A percentile compares a stretch with the other conserved stretches of the same genome.
Conservation (phyloP, 2,797 vertebrate genomes). For the Cuculus canorus region DNA sequence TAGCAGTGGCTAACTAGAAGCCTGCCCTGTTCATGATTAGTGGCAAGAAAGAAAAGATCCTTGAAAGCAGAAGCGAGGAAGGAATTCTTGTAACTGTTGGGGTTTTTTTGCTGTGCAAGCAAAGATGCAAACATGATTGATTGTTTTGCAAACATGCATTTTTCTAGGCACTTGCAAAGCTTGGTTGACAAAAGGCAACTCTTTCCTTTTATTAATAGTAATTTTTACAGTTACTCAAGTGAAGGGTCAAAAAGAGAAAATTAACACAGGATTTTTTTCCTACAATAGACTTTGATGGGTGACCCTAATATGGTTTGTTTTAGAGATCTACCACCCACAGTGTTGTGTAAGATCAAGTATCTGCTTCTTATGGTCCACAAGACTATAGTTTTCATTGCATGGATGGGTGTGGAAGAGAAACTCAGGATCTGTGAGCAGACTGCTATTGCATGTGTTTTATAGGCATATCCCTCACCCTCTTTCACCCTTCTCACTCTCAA, state of each 20-base stretch:
- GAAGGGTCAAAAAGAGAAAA: neutral
- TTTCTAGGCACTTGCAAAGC: constrained; percentile 13
- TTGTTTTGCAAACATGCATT: constrained; percentile 8
- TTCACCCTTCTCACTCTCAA: neutral
- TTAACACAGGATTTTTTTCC: constrained; percentile 2
- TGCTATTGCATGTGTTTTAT: neutral
- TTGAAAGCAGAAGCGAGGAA: neutral
- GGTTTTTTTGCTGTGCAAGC: neutral
- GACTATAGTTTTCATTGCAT: neutral
- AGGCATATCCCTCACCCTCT: neutral
- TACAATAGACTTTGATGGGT: constrained; percentile 13
- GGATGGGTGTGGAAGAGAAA: neutral
- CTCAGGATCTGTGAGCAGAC: neutral
- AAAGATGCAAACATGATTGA: neutral
- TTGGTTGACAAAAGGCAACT: neutral
- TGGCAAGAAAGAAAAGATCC: neutral
- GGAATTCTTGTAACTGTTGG: neutral
- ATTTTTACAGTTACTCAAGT: neutral
- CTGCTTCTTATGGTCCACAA: neutral
- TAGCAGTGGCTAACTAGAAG: neutral
- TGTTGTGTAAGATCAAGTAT: neutral
- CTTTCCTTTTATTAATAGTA: neutral
- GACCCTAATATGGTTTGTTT: constrained; percentile 45
- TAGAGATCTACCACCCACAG: constrained; percentile 40
- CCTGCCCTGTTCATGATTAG: neutral